Percentiles rank a stretch among this genome's conserved stretches.
Conservation (phyloP, 2,888 invertebrate species). For the Tenthredo amoena region DNA sequence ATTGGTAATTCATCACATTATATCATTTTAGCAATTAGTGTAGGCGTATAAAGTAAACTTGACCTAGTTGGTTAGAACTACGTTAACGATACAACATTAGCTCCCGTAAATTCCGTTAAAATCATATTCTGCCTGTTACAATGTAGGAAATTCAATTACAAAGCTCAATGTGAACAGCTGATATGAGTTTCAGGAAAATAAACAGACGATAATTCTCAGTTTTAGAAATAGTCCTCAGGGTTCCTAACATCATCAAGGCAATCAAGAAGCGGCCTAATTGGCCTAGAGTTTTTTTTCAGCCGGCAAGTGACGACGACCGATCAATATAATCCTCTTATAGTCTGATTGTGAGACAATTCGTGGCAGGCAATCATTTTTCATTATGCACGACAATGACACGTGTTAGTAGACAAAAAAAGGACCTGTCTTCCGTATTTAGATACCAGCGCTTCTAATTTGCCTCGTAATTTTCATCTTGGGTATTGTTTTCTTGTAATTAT, state of each 20-base stretch:
- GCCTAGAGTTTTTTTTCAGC: conserved; percentile 26
- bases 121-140: not conserved
- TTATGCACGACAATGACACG: conserved; percentile 39
- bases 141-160: not conserved
- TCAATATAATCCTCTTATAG: conserved; percentile 7
- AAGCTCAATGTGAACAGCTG: not conserved
- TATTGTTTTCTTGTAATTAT: not conserved
- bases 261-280: not conserved
- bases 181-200: not conserved
- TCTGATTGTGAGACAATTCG: conserved; percentile 30
- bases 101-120: not conserved
- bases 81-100: not conserved
- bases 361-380: conserved; percentile 43
- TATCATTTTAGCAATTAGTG: not conserved
- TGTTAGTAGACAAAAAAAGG: not conserved
- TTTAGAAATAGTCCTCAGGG: not conserved
- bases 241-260: not conserved
- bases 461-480: not conserved
- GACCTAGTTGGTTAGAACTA: not conserved
- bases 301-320: not conserved
- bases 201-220: not conserved
- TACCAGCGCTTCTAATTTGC: not conserved
- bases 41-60: not conserved
- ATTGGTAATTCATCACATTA: not conserved
- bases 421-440: not conserved